phyloP scores from a whole-genome alignment of 2,888 invertebrate genomes.

The Nomada hirtipes region DNA sequence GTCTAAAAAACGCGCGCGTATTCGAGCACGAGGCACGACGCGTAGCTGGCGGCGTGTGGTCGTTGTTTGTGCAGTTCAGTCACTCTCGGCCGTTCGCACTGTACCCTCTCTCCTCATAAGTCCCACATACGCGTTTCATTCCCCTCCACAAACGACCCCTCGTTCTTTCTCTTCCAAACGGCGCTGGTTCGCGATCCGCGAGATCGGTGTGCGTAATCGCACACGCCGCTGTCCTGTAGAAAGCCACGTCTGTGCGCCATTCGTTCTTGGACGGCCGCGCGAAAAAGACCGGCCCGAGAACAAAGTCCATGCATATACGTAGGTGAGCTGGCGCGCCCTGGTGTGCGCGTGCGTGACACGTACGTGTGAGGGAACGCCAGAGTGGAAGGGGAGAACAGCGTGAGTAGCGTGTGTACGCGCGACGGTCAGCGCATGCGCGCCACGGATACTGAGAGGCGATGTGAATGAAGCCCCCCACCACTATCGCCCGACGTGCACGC shows the following conservation, averaged over 20 bases:
- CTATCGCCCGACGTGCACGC: slow-evolving; percentile 56
- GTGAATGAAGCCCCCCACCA: slow-evolving; percentile 82
- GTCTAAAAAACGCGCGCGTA: slow-evolving; percentile 67
- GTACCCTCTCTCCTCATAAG: slow-evolving; percentile 33
- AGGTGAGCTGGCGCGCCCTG: not conserved
- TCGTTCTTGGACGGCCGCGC: slow-evolving; percentile 28
- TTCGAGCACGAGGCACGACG: slow-evolving; percentile 55
- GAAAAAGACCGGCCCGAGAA: slow-evolving; percentile 41
- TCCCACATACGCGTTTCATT: slow-evolving; percentile 10
- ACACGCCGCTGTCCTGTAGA: slow-evolving; percentile 17
- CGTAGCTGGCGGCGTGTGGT: slow-evolving; percentile 68
- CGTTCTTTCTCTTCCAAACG: slow-evolving; percentile 37
- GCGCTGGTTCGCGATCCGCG: slow-evolving; percentile 44
- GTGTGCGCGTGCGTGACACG: slow-evolving; percentile 44
- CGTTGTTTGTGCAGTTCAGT: slow-evolving; percentile 70
- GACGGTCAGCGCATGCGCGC: slow-evolving; percentile 78
- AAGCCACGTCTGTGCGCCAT: not conserved
- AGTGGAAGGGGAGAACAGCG: slow-evolving; percentile 73
- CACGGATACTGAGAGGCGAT: slow-evolving; percentile 70
- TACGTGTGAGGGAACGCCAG: slow-evolving; percentile 60
- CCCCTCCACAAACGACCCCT: not conserved
- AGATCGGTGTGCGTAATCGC: slow-evolving; percentile 38
- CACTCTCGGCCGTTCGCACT: slow-evolving; percentile 68
- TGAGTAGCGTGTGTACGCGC: slow-evolving; percentile 83
- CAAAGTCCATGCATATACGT: slow-evolving; percentile 56